Evolutionary conservation across 2,113 vertebrate species (phyloP).

Genomic region (Scatophagus argus): DNA sequence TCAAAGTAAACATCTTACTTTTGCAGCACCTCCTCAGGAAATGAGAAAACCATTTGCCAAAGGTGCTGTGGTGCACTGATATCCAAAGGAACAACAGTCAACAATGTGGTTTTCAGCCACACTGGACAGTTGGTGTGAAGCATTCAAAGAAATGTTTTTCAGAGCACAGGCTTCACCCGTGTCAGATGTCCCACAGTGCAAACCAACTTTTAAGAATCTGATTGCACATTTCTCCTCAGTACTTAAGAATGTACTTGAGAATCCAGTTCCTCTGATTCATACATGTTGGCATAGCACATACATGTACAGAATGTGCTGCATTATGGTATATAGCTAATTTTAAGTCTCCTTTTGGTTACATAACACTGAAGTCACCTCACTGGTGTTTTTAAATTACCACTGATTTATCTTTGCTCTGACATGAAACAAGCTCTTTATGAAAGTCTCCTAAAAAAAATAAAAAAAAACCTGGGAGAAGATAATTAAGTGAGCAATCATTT

Average conservation of each 20-base stretch:
- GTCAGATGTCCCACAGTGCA: neutral
- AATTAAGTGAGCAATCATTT: neutral
- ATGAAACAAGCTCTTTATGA: neutral
- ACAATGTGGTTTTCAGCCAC: neutral
- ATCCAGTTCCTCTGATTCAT: neutral
- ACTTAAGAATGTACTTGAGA: too few relatives aligned
- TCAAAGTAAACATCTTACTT: conserved; percentile 14
- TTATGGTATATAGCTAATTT: neutral
- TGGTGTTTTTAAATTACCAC: neutral
- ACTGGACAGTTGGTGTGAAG: neutral
- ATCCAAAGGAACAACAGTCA: neutral
- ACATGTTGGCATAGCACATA: neutral
- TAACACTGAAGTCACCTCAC: neutral
- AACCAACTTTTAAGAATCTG: neutral
- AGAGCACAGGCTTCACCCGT: neutral
- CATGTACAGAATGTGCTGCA: neutral
- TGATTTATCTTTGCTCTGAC: neutral
- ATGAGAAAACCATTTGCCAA: neutral
- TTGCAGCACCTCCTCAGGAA: neutral
- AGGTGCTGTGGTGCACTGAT: neutral
- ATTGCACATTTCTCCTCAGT: neutral
- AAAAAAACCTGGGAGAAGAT: neutral
- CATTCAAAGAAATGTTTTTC: neutral
- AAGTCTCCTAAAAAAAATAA: neutral
- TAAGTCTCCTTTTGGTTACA: neutral